Base-by-base conservation (phyloP, 2,797 vertebrate genomes). In the Dromococcyx pavoninus region DNA sequence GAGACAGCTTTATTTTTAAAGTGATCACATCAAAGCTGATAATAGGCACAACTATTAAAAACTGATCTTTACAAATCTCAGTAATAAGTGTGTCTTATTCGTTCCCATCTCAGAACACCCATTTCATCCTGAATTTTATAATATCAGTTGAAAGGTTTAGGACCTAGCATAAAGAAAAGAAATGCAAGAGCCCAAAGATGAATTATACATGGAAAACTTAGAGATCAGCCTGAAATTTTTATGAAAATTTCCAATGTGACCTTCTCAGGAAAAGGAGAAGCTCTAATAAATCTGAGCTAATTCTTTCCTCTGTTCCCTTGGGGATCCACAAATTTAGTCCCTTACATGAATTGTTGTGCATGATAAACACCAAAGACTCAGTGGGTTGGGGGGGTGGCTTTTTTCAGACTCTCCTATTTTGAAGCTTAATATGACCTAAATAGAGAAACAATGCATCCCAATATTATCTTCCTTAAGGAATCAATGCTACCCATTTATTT, bases 151-250 rank as follows among this genome's bases (percentile, higher is more conserved):
- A 96, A 97, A 94, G 92, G 83, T 97, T 97, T 97, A 97, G 97
- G 75, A 93, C 33, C 77, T 77, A 21, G 74, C 77, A 94, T 94
- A 97, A 97, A 95, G 77, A 43, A 84, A 88, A 95, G 50, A n/a
- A 96, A 96, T 50, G 86, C 71, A 87, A 57, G 86, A 92, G 73
- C 93, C 11, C 54, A 37, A 74, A 46, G 83, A 97, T 97, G 91
- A 97, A 97, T 98, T 97, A 97, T 93, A 94, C 89, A 96, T 97
- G 65, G 77, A 64, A 91, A 95, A 96, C 65, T 56, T 94, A 33
- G 73, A 93, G 86, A 78, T 60, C 4, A 2, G 35, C 64, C 86
- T 32, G 43, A 91, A 77, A 71, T 73, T 94, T 95, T 95, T 72
- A 73, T 93, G 54, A 10, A 96, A 79, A 69, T 91, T 95, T 86